phyloP scores from a whole-genome alignment of 1,140 invertebrate species.

The Gryllus bimaculatus region DNA sequence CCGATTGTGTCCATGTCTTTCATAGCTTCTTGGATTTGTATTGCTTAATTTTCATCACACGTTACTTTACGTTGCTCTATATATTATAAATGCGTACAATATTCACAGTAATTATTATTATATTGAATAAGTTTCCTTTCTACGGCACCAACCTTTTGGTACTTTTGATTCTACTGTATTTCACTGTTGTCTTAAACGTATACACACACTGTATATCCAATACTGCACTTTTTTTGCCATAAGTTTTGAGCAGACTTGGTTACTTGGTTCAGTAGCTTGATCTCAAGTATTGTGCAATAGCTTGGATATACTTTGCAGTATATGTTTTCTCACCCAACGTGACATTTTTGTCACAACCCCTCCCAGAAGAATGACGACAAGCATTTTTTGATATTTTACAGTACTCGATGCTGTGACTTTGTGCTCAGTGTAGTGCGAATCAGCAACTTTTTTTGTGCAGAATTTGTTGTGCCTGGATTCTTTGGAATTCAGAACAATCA shows the following conservation, averaged over 20 bases:
- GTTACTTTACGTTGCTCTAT: constrained; percentile 24
- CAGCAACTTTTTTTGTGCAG: constrained; percentile 9
- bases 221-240: constrained; percentile 18
- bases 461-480: constrained; percentile 19
- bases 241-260: constrained; percentile 1
- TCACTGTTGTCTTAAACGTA: constrained; percentile 24
- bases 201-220: constrained; percentile 24
- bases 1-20: constrained; percentile 20
- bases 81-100: constrained; percentile 18
- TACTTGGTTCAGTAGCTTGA: neutral
- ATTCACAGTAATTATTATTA: constrained; percentile 20
- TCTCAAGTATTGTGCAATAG: constrained; percentile 12
- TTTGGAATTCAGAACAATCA: constrained; percentile 13
- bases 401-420: constrained; percentile 18
- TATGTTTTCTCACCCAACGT: constrained; percentile 25
- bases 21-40: constrained; percentile 23
- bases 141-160: constrained; percentile 42
- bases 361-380: constrained; percentile 9
- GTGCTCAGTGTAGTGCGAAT: constrained; percentile 13
- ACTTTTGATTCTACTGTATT: constrained; percentile 24
- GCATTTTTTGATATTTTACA: constrained; percentile 20
- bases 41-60: constrained; percentile 24
- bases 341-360: constrained; percentile 12
- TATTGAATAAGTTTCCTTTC: constrained; percentile 48
- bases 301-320: constrained; percentile 25